Percentiles rank a stretch among this genome's conserved stretches.
phyloP scores from a whole-genome alignment of 1,140 invertebrate species.

The Anastatus disparis region DNA sequence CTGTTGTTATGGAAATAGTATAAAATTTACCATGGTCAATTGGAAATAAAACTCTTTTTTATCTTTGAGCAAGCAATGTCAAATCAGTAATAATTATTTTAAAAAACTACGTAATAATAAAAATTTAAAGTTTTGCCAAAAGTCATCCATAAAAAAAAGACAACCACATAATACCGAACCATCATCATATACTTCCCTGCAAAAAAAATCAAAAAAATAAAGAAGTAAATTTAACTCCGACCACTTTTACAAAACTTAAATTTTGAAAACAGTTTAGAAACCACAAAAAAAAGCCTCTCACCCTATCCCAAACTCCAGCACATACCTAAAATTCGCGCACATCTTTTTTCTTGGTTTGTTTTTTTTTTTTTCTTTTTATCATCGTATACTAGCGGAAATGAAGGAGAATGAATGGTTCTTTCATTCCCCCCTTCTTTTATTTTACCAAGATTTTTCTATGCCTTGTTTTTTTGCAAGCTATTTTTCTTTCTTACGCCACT shows the following conservation, averaged over 20 bases:
- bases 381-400: slow-evolving; percentile 11
- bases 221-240: slow-evolving; percentile 5
- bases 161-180: too few species aligned
- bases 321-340: slow-evolving; percentile 5
- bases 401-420: slow-evolving; percentile 29
- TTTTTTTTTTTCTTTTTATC: slow-evolving; percentile 28
- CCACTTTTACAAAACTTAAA: too few species aligned
- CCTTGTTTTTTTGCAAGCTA: not conserved
- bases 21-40: too few species aligned
- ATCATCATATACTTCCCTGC: too few species aligned
- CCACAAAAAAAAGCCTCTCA: not conserved
- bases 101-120: too few species aligned
- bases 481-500: slow-evolving; percentile 26
- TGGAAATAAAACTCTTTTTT: too few species aligned
- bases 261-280: slow-evolving; percentile 27
- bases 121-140: too few species aligned
- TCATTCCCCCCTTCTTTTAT: not conserved
- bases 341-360: not conserved
- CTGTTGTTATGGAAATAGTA: too few species aligned
- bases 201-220: slow-evolving; percentile 1
- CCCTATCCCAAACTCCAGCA: not conserved
- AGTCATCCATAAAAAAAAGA: too few species aligned
- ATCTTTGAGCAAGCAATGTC: too few species aligned
- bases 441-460: not conserved
- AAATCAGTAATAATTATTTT: too few species aligned